Conservation (phyloP, 2,888 invertebrate genomes). For the Cheilosia pagana region DNA sequence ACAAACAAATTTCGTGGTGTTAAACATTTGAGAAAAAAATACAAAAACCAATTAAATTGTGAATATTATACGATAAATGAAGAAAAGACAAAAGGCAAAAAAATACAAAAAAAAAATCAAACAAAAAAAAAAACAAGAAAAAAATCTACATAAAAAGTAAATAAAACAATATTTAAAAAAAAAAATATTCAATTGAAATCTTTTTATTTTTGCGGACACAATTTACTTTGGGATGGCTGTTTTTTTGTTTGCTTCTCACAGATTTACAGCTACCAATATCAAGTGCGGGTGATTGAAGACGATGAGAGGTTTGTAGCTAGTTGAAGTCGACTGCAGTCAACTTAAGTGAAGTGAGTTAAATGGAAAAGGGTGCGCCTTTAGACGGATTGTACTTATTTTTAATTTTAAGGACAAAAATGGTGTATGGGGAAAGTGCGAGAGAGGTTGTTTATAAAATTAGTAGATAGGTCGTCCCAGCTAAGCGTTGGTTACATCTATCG, state of each 20-base stretch:
- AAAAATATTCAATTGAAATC: constrained; percentile 14
- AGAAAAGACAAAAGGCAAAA: constrained; percentile 56
- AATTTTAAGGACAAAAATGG: no score
- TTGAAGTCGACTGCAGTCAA: no score
- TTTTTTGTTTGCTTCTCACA: neutral
- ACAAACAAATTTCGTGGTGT: constrained; percentile 73
- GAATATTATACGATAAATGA: constrained; percentile 78
- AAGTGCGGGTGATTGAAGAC: neutral
- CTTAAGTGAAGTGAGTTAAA: no score
- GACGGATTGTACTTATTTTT: no score
- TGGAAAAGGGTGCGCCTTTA: no score
- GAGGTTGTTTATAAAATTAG: no score
- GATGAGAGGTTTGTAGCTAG: no score
- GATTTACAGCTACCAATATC: neutral
- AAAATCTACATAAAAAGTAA: constrained; percentile 74
- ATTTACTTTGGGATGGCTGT: constrained; percentile 17
- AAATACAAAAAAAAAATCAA: constrained; percentile 43
- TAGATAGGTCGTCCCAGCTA: no score
- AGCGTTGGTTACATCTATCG: no score
- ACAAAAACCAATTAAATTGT: constrained; percentile 79
- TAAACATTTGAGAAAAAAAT: constrained; percentile 76
- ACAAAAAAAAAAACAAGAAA: constrained; percentile 52
- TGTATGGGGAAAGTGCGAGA: no score
- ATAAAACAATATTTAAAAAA: constrained; percentile 74
- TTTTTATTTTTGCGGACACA: constrained; percentile 54